phyloP scores from a whole-genome alignment of 2,113 vertebrate genomes.

The Barbus barbus region DNA sequence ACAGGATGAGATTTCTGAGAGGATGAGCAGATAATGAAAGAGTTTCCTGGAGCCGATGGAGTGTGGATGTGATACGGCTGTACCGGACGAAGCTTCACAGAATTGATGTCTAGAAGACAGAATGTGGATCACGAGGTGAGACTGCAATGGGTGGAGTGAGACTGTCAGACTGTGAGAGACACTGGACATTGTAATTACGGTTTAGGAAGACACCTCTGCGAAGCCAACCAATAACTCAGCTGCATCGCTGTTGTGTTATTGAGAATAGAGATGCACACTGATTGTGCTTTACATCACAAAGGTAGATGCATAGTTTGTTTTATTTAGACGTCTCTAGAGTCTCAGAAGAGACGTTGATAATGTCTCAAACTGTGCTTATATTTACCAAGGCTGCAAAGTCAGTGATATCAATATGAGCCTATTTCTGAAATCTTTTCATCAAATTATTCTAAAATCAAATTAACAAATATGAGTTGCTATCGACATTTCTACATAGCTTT shows the following conservation, averaged over 20 bases:
- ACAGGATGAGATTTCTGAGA: neutral
- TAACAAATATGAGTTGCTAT: neutral
- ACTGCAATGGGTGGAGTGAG: constrained; percentile 14
- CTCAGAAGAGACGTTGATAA: neutral
- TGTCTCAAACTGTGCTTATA: neutral
- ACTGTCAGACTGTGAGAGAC: constrained; percentile 12
- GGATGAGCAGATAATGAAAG: constrained; percentile 1
- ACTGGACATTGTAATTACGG: constrained; percentile 24
- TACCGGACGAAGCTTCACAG: neutral
- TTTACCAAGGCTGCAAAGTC: too few relatives aligned
- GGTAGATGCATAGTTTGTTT: neutral
- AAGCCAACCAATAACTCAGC: neutral
- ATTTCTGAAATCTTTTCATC: neutral
- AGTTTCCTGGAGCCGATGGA: neutral
- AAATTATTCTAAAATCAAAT: neutral
- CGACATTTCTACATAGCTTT: neutral
- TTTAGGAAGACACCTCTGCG: constrained; percentile 16
- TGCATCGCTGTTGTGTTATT: neutral
- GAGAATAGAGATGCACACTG: neutral
- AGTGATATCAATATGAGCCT: neutral
- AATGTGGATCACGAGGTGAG: neutral
- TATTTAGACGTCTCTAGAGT: neutral
- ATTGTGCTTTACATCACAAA: neutral
- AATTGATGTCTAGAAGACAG: neutral
- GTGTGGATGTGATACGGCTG: neutral